Evolutionary conservation across 2,888 invertebrate genomes (phyloP), one percentile per base, ranked within the genome.

Genomic region (Cacoxenus indagator): DNA sequence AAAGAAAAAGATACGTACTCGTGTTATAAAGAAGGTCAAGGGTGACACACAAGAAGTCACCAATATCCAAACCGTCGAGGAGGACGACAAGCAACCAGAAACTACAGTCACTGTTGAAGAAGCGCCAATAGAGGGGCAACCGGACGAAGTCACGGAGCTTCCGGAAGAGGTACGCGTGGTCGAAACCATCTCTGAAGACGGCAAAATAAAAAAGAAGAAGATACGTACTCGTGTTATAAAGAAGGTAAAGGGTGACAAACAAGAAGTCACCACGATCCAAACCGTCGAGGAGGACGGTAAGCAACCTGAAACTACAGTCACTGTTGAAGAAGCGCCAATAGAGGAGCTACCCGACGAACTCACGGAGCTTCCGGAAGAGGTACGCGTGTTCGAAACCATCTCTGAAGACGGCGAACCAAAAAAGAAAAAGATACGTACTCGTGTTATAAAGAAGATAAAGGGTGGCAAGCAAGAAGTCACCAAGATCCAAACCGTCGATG

Each of bases 11-110:
- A 75, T 76, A 2, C 76, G 76, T 24, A 76, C 76, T 43, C 77
- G 77, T 14, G 72, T 76, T 1, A 75, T 77, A 66, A 77, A 76
- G 67, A 77, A 75, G 70, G 64, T 76, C 27, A 77, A 76, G 67
- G 77, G 76, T 29, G 74, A 72, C 64, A 77, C 73, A 24, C 75
- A 77, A 70, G 77, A 77, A 66, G 71, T 76, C 17, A 77, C 76
- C 17, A 77, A 76, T 69, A 77, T 77, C 45, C 73, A 77, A 65
- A 77, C 76, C 9, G 71, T 77, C 14, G 76, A 77, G 46, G 77
- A 77, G 46, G 76, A 77, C 64, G 74, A 71, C 65, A 76, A 76
- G 9, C 62, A 68, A 48, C 73, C 76, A 0, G 75, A 75, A 51
- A 75, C 74, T 0, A 77, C 73, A 0, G 75, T 77, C 0, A 75